Evolutionary conservation across 2,888 invertebrate species (phyloP).

Genomic region (Xanthorhoe designata): DNA sequence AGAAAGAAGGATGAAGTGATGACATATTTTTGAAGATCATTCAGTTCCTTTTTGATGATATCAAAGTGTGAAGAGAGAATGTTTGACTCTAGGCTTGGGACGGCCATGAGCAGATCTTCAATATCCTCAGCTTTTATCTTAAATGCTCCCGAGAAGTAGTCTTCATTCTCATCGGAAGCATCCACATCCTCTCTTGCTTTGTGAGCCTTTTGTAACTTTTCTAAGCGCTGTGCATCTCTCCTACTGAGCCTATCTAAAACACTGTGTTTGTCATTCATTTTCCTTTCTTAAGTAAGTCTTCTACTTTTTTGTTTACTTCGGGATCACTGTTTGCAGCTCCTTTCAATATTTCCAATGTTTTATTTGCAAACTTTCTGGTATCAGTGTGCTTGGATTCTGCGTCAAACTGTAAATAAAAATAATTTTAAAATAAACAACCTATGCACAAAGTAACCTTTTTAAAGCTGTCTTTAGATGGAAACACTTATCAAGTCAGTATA

Average conservation of each 20-base stretch:
- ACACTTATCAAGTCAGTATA: not conserved
- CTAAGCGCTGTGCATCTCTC: constrained; percentile 88
- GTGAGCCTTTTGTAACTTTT: constrained; percentile 87
- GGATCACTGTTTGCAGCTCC: constrained; percentile 77
- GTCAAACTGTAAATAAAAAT: constrained; percentile 64
- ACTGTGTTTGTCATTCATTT: constrained; percentile 78
- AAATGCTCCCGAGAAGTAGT: constrained; percentile 90
- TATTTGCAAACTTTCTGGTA: constrained; percentile 60
- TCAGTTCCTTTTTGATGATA: constrained; percentile 89
- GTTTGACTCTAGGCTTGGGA: constrained; percentile 79
- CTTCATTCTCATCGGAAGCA: constrained; percentile 88
- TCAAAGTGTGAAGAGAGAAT: constrained; percentile 87
- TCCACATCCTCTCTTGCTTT: constrained; percentile 87
- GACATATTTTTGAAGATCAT: constrained; percentile 91
- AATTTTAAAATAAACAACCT: constrained; percentile 3
- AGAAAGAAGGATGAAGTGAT: constrained; percentile 92
- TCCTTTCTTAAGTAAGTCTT: constrained; percentile 72
- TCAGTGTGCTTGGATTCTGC: constrained; percentile 68
- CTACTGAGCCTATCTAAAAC: constrained; percentile 79
- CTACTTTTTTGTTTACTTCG: constrained; percentile 75
- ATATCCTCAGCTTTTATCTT: constrained; percentile 88
- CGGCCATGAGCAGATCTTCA: constrained; percentile 85
- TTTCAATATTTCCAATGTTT: constrained; percentile 73
- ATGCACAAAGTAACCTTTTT: not conserved
- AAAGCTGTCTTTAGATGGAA: not conserved